phyloP scores from a whole-genome alignment of 2,888 invertebrate genomes.

The Thereva unica region DNA sequence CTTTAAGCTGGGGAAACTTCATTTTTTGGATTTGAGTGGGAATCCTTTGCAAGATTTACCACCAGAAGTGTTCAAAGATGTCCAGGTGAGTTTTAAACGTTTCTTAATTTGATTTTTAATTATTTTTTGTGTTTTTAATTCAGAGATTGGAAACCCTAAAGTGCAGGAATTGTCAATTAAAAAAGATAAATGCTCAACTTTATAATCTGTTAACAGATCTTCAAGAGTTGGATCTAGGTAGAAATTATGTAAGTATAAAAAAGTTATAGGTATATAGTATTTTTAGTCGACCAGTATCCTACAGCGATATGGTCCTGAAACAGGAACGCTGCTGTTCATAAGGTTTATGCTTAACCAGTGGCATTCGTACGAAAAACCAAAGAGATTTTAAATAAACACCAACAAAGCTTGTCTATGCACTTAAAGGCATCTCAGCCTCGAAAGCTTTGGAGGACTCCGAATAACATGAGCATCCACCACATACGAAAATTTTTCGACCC shows the following conservation, averaged over 20 bases:
- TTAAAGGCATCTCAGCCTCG: too few species aligned
- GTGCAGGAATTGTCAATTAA: constrained; percentile 73
- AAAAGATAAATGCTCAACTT: constrained; percentile 76
- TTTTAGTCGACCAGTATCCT: too few species aligned
- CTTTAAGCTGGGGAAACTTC: constrained; percentile 72
- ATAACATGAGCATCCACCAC: too few species aligned
- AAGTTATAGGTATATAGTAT: background rate
- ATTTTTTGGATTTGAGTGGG: constrained; percentile 72
- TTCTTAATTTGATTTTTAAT: constrained; percentile 31
- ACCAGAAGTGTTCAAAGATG: constrained; percentile 79
- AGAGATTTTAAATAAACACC: too few species aligned
- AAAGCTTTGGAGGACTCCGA: too few species aligned
- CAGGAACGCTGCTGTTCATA: too few species aligned
- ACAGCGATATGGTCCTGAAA: too few species aligned
- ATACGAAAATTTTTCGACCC: too few species aligned
- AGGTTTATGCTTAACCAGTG: too few species aligned
- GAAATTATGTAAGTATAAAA: constrained; percentile 63
- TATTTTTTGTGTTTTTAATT: constrained; percentile 49
- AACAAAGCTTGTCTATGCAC: too few species aligned
- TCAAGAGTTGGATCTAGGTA: constrained; percentile 74
- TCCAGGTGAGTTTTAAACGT: constrained; percentile 60
- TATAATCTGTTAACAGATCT: constrained; percentile 76
- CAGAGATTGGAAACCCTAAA: constrained; percentile 71
- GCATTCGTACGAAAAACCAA: too few species aligned
- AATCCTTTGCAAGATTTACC: constrained; percentile 75